Evolutionary conservation across 1,140 invertebrate species (phyloP).

Genomic region (Trissolcus basalis): DNA sequence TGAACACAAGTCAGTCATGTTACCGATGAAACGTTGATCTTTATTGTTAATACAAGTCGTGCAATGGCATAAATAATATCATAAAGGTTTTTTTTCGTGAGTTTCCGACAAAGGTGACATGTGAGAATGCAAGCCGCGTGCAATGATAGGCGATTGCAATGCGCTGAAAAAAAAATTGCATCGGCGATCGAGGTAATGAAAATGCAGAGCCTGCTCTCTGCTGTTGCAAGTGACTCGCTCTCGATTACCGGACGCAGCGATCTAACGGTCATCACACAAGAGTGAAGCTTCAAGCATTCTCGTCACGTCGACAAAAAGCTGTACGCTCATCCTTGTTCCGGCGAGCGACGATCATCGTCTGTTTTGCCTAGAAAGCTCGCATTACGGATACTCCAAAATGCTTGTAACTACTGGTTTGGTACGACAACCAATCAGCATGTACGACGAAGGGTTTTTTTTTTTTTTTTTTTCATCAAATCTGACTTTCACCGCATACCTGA

Average conservation of each 20-base stretch:
- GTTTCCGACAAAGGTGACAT: constrained; percentile 9
- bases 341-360: constrained; percentile 39
- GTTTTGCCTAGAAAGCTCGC: constrained; percentile 42
- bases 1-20: constrained; percentile 21
- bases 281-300: constrained; percentile 42
- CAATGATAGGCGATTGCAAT: constrained; percentile 52
- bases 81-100: constrained; percentile 42
- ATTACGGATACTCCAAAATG: constrained; percentile 25
- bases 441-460: too few relatives aligned
- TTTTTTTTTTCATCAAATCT: too few relatives aligned
- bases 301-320: constrained; percentile 53
- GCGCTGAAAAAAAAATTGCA: constrained; percentile 43
- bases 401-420: constrained; percentile 28
- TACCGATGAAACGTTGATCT: constrained; percentile 30
- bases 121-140: constrained; percentile 54
- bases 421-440: constrained; percentile 7
- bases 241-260: constrained; percentile 48
- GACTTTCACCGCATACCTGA: too few relatives aligned
- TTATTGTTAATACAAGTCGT: constrained; percentile 46
- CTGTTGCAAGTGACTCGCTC: constrained; percentile 52
- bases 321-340: constrained; percentile 32
- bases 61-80: constrained; percentile 48
- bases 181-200: constrained; percentile 51
- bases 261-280: constrained; percentile 53
- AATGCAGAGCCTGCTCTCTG: constrained; percentile 46